These are phyloP conservation scores for Threskiornis aethiopicus DNA, from an alignment of 2,797 vertebrate genomes.

Conservation along the genomic window DNA sequence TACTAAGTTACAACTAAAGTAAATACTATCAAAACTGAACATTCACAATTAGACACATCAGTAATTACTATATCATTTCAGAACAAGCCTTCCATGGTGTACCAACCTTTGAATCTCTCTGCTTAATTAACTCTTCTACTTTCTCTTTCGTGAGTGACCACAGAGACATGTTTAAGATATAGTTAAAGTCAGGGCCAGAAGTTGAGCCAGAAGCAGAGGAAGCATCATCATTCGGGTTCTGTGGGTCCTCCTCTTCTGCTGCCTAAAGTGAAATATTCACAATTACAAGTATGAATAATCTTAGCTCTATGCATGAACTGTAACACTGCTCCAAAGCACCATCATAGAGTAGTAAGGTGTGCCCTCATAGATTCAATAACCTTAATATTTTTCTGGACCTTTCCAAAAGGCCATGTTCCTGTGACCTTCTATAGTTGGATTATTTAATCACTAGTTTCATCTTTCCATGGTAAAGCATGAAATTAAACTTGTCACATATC, in stretches of 20 bases:
- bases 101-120: conserved; percentile 92
- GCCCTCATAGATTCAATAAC: background rate
- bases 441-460: background rate
- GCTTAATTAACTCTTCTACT: conserved; percentile 94
- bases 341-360: background rate
- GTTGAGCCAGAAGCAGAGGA: conserved; percentile 87
- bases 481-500: background rate
- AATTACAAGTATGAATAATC: background rate
- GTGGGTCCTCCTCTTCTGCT: conserved; percentile 85
- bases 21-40: background rate
- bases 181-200: conserved; percentile 96
- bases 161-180: conserved; percentile 97
- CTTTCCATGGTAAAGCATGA: background rate
- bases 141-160: conserved; percentile 98
- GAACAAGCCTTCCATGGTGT: background rate
- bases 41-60: background rate
- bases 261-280: conserved; percentile 67
- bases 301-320: background rate
- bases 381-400: background rate
- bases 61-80: background rate
- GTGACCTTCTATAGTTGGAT: background rate
- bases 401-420: background rate
- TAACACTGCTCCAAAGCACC: background rate
- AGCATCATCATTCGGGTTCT: conserved; percentile 86
- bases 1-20: background rate